Evolutionary conservation across 1,140 invertebrate species (phyloP), one percentile per base, ranked within the genome.

Genomic region (Berghia stephanieae): DNA sequence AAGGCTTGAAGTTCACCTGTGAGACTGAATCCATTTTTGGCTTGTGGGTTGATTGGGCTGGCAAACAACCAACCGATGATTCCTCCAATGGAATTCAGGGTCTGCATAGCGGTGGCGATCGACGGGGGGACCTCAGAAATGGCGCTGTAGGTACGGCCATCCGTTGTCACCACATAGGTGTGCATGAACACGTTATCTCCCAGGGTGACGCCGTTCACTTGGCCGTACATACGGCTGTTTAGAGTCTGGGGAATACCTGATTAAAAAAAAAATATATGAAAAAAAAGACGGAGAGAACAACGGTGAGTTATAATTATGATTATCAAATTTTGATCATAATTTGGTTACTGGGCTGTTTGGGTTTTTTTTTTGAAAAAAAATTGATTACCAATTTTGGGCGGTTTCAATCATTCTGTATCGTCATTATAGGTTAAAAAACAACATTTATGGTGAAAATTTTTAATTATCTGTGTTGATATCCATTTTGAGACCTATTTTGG

Each of bases 31-130:
- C 97, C 97, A 89, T 98, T 99, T 43, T 92, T 91, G 0, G 94
- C 93, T 16, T 75, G 60, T 13, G 92, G 89, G 3, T 92, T 92
- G 31, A 92, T 90, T 1, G 94, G 93, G 83, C 94, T 94, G 6
- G 97, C 96, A 88, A 98, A 98, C 0, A 98, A 88, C 95, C 96
- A 99, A 13, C 95, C 96, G 67, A 98, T 93, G 0, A 95, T 92
- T 27, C 92, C 92, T 3, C 95, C 95, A 4, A 98, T 87, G 5
- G 94, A 92, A 77, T 93, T 93, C 0, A 97, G 89, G 27, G 95
- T 91, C 86, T 96, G 95, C 79, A 97, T 90, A 83, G 94, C 93
- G 24, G 91, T 92, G 0, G 95, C 96, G 42, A 97, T 90, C 24
- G 91, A 88, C 21, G 92, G 87, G 0, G 93, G 93, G 2, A 96